phyloP scores from a whole-genome alignment of 2,797 vertebrate species.

The Ficedula albicollis region DNA sequence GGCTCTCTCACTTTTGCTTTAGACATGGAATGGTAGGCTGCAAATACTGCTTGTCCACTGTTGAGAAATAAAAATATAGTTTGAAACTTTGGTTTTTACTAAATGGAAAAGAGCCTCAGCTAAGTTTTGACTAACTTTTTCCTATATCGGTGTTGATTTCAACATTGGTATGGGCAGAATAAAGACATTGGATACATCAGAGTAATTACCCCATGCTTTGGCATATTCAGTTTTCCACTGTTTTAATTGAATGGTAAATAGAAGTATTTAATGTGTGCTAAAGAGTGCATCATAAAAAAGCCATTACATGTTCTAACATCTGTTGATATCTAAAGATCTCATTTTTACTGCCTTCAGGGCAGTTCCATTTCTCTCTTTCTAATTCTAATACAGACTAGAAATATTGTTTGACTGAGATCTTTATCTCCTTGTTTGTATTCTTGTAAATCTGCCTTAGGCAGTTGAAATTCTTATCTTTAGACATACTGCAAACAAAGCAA shows the following conservation, averaged over 20 bases:
- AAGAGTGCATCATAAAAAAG: neutral
- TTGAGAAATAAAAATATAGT: neutral
- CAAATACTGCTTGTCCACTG: neutral
- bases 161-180: neutral
- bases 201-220: neutral
- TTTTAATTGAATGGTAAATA: neutral
- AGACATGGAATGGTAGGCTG: neutral
- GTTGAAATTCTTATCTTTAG: neutral
- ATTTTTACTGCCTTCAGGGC: neutral
- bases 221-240: neutral
- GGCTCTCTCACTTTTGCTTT: neutral
- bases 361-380: neutral
- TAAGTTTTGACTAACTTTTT: neutral
- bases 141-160: neutral
- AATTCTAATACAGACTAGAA: neutral
- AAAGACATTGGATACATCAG: neutral
- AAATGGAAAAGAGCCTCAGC: neutral
- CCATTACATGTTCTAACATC: neutral
- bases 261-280: neutral
- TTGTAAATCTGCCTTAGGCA: neutral
- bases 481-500: neutral
- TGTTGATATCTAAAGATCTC: slow-evolving; percentile 5
- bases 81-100: neutral
- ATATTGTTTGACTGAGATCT: neutral
- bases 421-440: neutral